Evolutionary conservation across 2,888 invertebrate species (phyloP), one percentile per base, ranked within the genome.

Genomic region (Phengaris arion): DNA sequence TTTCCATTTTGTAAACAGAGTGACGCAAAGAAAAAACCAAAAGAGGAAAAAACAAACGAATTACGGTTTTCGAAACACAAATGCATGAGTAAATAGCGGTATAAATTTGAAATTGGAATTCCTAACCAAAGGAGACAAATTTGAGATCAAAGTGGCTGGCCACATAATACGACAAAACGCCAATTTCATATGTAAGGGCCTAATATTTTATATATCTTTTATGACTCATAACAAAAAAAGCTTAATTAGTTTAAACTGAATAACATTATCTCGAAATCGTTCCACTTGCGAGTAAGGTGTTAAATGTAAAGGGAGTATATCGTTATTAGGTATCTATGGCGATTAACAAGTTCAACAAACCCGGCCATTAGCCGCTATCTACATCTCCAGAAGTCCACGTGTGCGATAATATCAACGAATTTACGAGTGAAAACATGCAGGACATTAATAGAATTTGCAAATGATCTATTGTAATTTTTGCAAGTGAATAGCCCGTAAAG

Each of bases 341-440:
- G 83, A 88, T 91, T 89, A 90, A 85, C 91, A 91, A 91, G 91
- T 92, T 90, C 90, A 92, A 91, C 89, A 92, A 84, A 85, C 86
- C 86, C 81, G 82, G 82, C 82, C 83, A 83, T 87, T 87, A 87
- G 75, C 79, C 79, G 76, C 77, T 82, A 83, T 82, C 83, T 81
- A 80, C 78, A 85, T 83, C 81, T 82, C 85, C 84, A 86, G 86
- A 85, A 78, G 81, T 82, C 84, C 88, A 89, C 88, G 88, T 86
- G 88, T 86, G 77, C 79, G 89, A 91, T 89, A 85, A 74, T 77
- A 77, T 76, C 77, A 77, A 79, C 77, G 80, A 82, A 85, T 86
- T 85, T 85, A 85, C 81, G 81, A 85, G 12, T 12, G 3, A 35
- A 15, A n/a, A 8, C 59, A 59, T 59, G 15, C 22, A 15, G 48